Evolutionary conservation across 2,113 vertebrate genomes (phyloP).

Genomic region (Thryonomys swinderianus): DNA sequence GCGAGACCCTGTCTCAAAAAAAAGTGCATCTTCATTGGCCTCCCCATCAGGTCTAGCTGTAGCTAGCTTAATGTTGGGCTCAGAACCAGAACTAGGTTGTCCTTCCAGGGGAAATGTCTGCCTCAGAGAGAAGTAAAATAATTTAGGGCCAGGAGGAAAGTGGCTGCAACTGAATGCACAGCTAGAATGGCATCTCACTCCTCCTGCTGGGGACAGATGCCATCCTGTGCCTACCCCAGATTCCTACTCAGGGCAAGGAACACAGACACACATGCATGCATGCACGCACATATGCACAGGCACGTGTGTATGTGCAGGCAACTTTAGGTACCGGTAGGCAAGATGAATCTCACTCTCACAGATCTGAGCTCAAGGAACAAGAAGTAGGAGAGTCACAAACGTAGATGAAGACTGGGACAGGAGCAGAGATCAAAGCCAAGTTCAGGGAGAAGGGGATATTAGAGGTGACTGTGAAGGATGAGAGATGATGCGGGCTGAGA

Average conservation of each 20-base stretch:
- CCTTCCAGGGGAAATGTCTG: constrained; percentile 51
- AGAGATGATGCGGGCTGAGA: not conserved
- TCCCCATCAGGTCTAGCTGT: not conserved
- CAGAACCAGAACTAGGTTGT: constrained; percentile 23
- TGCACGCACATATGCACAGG: not conserved
- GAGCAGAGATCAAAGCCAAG: not conserved
- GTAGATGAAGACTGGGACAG: not conserved
- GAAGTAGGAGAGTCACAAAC: not conserved
- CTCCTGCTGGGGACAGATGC: not conserved
- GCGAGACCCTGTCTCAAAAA: too few species aligned
- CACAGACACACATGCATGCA: not conserved
- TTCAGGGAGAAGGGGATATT: not conserved
- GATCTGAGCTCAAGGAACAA: not conserved
- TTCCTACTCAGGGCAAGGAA: not conserved
- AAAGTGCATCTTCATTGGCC: not conserved
- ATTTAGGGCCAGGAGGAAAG: not conserved
- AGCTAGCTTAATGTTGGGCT: not conserved
- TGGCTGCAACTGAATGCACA: constrained; percentile 41
- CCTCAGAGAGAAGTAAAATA: constrained; percentile 49
- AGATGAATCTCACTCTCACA: not conserved
- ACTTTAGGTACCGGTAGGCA: not conserved
- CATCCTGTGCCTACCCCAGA: not conserved
- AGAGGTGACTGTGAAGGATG: not conserved
- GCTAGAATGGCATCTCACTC: not conserved
- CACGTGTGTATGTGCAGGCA: not conserved